Percentiles rank a stretch among this genome's conserved stretches.
phyloP scores from a whole-genome alignment of 1,140 invertebrate genomes.

The Aphidius gifuensis region DNA sequence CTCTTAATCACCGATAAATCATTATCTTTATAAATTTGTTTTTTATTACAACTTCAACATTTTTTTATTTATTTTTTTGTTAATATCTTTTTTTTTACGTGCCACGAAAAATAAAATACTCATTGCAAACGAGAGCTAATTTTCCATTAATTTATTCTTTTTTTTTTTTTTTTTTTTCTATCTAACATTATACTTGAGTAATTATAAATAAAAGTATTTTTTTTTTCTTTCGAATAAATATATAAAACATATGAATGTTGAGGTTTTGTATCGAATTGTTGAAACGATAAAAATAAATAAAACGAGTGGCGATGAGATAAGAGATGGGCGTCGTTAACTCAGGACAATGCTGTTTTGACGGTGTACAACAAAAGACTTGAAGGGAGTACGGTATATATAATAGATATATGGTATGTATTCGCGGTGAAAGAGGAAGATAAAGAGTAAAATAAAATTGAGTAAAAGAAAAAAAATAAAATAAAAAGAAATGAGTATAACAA shows the following conservation, averaged over 20 bases:
- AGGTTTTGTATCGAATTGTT: no score
- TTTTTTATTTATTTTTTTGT: conserved; percentile 13
- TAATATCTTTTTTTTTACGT: neutral
- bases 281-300: no score
- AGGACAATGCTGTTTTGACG: conserved; percentile 51
- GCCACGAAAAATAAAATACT: conserved; percentile 22
- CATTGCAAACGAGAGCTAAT: neutral
- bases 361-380: conserved; percentile 14
- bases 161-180: neutral
- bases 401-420: no score
- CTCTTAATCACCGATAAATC: conserved; percentile 39
- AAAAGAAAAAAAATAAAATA: no score
- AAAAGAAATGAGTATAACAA: no score
- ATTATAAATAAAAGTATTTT: no score
- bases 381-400: no score
- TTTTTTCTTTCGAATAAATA: neutral
- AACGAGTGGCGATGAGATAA: conserved; percentile 12
- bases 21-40: conserved; percentile 4
- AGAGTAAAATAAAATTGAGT: no score
- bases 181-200: neutral
- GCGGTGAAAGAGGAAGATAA: no score
- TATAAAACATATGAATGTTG: no score
- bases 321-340: conserved; percentile 45
- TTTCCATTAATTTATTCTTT: no score
- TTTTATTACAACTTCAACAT: neutral